Conservation (phyloP, 2,888 invertebrate genomes). For the Scaptomyza flava region DNA sequence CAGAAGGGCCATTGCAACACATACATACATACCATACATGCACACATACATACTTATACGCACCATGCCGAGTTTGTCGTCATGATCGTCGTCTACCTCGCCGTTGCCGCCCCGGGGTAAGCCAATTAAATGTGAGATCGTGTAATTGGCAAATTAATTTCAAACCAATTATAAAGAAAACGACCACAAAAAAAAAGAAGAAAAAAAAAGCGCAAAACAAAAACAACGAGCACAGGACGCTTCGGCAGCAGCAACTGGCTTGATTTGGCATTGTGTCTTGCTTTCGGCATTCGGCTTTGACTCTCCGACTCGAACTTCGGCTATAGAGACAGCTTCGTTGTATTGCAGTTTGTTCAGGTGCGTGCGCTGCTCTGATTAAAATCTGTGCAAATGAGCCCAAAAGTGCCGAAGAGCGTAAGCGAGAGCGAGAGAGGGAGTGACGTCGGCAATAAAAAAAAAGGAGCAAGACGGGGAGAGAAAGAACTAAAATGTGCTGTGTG, state of each 20-base stretch:
- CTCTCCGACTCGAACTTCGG: conserved; percentile 12
- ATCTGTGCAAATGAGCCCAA: conserved; percentile 57
- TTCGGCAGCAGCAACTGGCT: conserved; percentile 13
- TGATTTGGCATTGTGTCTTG: conserved; percentile 21
- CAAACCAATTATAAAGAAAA: conserved; percentile 83
- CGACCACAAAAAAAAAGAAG: conserved; percentile 57
- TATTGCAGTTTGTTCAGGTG: conserved; percentile 35
- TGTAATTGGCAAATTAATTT: conserved; percentile 84
- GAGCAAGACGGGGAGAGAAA: background rate
- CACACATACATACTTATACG: conserved; percentile 23
- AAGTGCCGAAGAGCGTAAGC: conserved; percentile 5
- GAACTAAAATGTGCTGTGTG: background rate
- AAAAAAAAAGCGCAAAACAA: background rate
- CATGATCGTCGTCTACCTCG: conserved; percentile 9
- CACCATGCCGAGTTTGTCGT: conserved; percentile 44
- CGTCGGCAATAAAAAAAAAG: background rate
- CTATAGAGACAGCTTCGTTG: conserved; percentile 7
- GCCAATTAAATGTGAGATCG: conserved; percentile 84
- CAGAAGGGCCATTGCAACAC: conserved; percentile 33
- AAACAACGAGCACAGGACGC: conserved; percentile 29
- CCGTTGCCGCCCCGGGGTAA: conserved; percentile 66
- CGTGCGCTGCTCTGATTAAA: conserved; percentile 50
- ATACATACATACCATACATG: background rate
- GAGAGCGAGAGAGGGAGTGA: background rate
- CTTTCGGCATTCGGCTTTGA: conserved; percentile 12